Evolutionary conservation across 2,797 vertebrate genomes (phyloP).

Genomic region (Sarcoramphus papa): DNA sequence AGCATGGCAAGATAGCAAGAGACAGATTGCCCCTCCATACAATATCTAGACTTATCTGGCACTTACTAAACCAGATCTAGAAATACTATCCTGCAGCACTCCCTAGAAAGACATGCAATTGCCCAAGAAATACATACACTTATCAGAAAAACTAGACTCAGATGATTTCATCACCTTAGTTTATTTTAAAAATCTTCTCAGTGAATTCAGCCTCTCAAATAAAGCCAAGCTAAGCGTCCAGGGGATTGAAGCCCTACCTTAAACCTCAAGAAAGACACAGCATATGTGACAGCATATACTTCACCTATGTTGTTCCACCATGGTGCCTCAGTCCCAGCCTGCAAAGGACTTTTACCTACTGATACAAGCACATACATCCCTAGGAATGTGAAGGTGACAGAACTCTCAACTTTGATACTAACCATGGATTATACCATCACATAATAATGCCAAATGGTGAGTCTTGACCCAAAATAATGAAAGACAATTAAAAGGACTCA

Average conservation of each 20-base stretch:
- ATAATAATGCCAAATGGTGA: background rate
- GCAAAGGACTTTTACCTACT: background rate
- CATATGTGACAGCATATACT: background rate
- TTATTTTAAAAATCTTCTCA: background rate
- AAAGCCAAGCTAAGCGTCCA: background rate
- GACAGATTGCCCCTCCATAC: background rate
- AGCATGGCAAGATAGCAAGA: background rate
- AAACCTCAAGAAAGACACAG: background rate
- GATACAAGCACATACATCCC: background rate
- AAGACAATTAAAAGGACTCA: background rate
- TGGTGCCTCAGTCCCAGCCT: background rate
- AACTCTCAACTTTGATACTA: background rate
- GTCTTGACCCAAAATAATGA: background rate
- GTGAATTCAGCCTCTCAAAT: background rate
- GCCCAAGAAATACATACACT: background rate
- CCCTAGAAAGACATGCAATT: background rate
- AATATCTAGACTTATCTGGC: background rate
- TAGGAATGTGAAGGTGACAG: background rate
- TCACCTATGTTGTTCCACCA: background rate
- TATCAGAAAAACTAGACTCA: background rate
- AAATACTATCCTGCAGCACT: background rate
- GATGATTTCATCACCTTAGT: background rate
- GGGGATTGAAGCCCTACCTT: background rate
- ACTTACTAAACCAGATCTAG: background rate
- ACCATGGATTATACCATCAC: background rate